phyloP scores from a whole-genome alignment of 2,888 invertebrate genomes.

The Copidosoma aretas region DNA sequence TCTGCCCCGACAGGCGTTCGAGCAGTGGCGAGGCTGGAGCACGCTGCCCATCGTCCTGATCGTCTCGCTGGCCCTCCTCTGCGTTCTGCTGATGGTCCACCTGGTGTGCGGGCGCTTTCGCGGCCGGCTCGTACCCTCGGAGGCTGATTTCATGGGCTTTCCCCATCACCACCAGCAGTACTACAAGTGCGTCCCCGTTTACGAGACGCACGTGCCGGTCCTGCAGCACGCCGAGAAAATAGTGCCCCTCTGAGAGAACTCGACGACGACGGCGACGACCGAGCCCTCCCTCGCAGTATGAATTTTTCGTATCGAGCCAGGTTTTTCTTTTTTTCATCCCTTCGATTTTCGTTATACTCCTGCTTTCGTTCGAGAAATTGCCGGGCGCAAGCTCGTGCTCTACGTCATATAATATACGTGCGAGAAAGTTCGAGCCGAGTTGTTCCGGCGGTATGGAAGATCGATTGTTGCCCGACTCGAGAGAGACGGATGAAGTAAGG shows the following conservation, averaged over 20 bases:
- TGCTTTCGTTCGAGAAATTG: no score
- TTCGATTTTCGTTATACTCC: no score
- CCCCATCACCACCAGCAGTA: conserved; percentile 54
- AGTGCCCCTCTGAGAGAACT: conserved; percentile 43
- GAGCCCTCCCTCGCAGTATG: background rate
- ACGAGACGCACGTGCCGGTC: conserved; percentile 49
- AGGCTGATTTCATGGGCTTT: conserved; percentile 42
- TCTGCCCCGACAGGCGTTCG: conserved; percentile 8
- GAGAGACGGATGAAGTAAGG: background rate
- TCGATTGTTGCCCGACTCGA: background rate
- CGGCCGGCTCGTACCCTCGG: conserved; percentile 53
- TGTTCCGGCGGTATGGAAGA: background rate
- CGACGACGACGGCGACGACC: background rate
- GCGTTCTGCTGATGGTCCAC: conserved; percentile 53
- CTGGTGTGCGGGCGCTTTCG: conserved; percentile 54
- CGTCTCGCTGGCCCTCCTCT: conserved; percentile 52
- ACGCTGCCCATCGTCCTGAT: conserved; percentile 55
- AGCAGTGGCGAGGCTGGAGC: conserved; percentile 51
- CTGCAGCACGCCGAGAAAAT: conserved; percentile 54
- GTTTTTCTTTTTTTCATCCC: background rate
- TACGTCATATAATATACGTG: no score
- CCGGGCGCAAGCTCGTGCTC: no score
- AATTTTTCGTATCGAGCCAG: background rate
- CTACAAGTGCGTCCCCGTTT: conserved; percentile 58
- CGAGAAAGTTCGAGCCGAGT: background rate